Evolutionary conservation across 2,888 invertebrate species (phyloP).

Genomic region (Drosophila kanekoi): DNA sequence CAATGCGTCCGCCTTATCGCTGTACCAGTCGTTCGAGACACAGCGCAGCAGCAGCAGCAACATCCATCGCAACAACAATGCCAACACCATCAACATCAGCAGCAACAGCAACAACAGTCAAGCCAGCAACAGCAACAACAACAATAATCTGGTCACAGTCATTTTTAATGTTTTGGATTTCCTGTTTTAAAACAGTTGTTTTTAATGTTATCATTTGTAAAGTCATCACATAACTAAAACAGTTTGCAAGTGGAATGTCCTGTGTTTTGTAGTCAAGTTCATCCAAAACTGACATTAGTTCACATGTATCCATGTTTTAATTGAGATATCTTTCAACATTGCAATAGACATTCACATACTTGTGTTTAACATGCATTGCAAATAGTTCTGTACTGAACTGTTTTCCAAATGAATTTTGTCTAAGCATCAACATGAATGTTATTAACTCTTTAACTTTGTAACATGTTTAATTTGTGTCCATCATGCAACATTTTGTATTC

Average conservation of each 20-base stretch:
- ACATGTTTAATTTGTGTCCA: slow-evolving; percentile 11
- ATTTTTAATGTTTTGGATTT: slow-evolving; percentile 85
- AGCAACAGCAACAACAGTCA: slow-evolving; percentile 62
- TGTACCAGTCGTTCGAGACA: slow-evolving; percentile 72
- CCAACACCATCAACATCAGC: slow-evolving; percentile 48
- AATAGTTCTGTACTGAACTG: neutral
- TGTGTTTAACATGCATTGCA: slow-evolving; percentile 1
- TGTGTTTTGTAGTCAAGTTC: slow-evolving; percentile 43
- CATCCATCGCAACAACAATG: slow-evolving; percentile 49
- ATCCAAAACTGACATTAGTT: neutral
- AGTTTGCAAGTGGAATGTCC: slow-evolving; percentile 47
- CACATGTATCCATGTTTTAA: slow-evolving; percentile 8
- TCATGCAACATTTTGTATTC: slow-evolving; percentile 17
- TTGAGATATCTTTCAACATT: slow-evolving; percentile 8
- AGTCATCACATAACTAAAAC: slow-evolving; percentile 14
- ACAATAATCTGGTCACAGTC: slow-evolving; percentile 83
- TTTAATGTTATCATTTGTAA: slow-evolving; percentile 31
- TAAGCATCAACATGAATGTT: slow-evolving; percentile 30
- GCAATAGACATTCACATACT: slow-evolving; percentile 14
- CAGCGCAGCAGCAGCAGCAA: slow-evolving; percentile 35
- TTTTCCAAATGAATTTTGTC: neutral
- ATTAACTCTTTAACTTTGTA: slow-evolving; percentile 15
- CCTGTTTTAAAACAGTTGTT: slow-evolving; percentile 76
- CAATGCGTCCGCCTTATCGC: slow-evolving; percentile 49
- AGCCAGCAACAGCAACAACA: slow-evolving; percentile 67